Base-by-base conservation (phyloP, 2,797 vertebrate species). In the Cottoperca gobio region DNA sequence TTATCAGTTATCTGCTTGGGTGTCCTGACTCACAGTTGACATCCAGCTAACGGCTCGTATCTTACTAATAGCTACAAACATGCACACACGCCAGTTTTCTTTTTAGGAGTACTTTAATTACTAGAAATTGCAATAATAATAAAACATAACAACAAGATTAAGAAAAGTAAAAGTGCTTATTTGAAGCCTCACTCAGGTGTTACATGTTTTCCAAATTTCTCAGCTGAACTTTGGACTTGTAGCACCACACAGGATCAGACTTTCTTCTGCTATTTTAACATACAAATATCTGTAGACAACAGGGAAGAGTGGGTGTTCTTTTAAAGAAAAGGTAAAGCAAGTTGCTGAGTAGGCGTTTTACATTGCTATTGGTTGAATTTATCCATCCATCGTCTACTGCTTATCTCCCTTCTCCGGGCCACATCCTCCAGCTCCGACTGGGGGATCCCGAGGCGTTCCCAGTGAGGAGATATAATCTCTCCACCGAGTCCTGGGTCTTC, bases 301-400 rank as follows among this genome's bases (percentile, higher is more conserved):
- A 17, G 16, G 33, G 8, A 28, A 52, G 37, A 53, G 77, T 53
- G 63, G 61, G 46, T 54, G 52, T 42, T 58, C 6, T n/a, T 43
- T 21, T 13, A 58, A 33, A 54, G 21, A 42, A 24, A 45, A 19
- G 19, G 21, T 16, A 26, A 37, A 23, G 17, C n/a, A 12, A 8
- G 59, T 70, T 50, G 37, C 37, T 9, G 50, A 63, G 76, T 43
- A 43, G 49, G 62, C 16, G 24, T 57, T 43, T 49, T 19, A 35
- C 12, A 5, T 21, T 0, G 17, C 16, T 46, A 23, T 53, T n/a
- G 8, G 21, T 53, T 28, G 11, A 33, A 42, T 57, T 70, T 26
- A 48, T n/a, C n/a, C n/a, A n/a, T n/a, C n/a, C n/a, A n/a, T n/a
- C n/a, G n/a, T n/a, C n/a, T n/a, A n/a, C n/a, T n/a, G n/a, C n/a